Base-by-base conservation (phyloP, 2,113 vertebrate genomes). In the Smithornis capensis region DNA sequence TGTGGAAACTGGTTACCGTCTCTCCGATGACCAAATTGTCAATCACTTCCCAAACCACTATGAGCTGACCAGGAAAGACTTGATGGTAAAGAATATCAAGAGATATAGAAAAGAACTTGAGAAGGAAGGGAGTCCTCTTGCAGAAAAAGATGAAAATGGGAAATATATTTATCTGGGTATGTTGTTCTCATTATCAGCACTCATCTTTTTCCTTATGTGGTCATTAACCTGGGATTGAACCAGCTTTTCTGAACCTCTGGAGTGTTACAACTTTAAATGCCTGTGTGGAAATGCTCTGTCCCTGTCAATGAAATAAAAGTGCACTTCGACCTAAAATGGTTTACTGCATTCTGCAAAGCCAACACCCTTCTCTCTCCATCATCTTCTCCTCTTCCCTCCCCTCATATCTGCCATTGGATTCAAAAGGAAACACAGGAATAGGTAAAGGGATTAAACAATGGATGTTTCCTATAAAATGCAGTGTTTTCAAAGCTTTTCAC, bases 31-130 rank as follows among this genome's bases (percentile, higher is more conserved):
- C 37, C 99, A 99, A 95, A 98, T 99, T 93, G 99, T 99, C 82
- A 99, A 99, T 96, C 99, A 99, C 74, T 99, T 99, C 73, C 99
- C 99, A 44, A 99, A 99, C 97, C 99, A 99, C 96, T 99, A 99
- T 21, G 99, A 99, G 60, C 97, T 99, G 93, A 99, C 99, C 49
- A 98, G 99, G 44, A 99, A 99, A 91, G 99, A 99, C 84, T 96
- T 99, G 96, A 99, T 99, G 99, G 99, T 99, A 89, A 99, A 99
- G 96, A 99, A 99, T 87, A 99, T 99, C 75, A 99, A 99, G 60
- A 98, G 99, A 42, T 99, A 99, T 89, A 98, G 99, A 73, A 99
- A 99, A 78, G 99, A 99, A 56, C 97, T 99, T 76, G 99, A 99
- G 95, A 99, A 99, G 82, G 99, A 99, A 94, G 97, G 98, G 70